Evolutionary conservation across 2,113 vertebrate species (phyloP).

Genomic region (Eubucco bourcierii): DNA sequence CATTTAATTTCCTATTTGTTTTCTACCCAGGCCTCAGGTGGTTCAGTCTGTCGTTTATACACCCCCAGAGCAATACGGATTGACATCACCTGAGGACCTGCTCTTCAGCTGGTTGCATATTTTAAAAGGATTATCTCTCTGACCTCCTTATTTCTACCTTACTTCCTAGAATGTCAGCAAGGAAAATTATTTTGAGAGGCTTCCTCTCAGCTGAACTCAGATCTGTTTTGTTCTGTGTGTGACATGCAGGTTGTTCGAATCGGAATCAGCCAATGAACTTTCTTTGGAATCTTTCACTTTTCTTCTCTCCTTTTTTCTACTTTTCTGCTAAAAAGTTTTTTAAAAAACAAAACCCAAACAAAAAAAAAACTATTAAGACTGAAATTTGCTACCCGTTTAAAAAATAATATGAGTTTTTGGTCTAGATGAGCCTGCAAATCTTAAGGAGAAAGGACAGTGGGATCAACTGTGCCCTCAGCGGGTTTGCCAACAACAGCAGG

Average conservation of each 20-base stretch:
- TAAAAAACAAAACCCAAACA: background rate
- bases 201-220: background rate
- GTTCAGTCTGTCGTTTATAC: background rate
- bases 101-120: background rate
- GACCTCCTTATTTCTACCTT: background rate
- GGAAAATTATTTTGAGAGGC: background rate
- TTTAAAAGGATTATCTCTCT: background rate
- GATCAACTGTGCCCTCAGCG: no score
- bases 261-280: background rate
- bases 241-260: background rate
- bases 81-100: background rate
- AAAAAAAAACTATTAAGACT: background rate
- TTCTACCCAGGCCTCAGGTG: background rate
- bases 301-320: background rate
- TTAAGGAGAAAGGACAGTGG: background rate
- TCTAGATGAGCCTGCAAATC: background rate
- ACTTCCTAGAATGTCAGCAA: background rate
- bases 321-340: background rate
- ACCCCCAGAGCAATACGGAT: background rate
- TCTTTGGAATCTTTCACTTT: background rate
- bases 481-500: no score
- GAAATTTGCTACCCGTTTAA: background rate
- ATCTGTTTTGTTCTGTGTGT: background rate
- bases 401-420: background rate
- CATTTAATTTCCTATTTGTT: background rate